phyloP scores from a whole-genome alignment of 2,888 invertebrate species.

The Automeris io region DNA sequence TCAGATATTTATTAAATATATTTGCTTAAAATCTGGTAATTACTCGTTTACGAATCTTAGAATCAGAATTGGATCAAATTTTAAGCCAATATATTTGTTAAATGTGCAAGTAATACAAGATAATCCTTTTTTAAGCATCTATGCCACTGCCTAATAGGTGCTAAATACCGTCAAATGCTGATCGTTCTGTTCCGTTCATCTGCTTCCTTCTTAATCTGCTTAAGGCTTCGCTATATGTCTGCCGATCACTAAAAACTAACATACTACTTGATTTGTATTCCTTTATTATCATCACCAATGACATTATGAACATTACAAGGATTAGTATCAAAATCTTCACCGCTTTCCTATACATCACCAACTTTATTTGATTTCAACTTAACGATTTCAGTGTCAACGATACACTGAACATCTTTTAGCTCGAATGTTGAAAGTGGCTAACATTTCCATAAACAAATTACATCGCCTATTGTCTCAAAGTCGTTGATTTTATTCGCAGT shows the following conservation, averaged over 20 bases:
- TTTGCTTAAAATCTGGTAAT: too few species aligned
- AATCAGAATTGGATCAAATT: too few species aligned
- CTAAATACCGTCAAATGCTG: slow-evolving; percentile 27
- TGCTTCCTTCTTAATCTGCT: slow-evolving; percentile 20
- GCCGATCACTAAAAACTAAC: slow-evolving; percentile 12
- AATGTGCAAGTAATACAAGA: too few species aligned
- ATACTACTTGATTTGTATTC: slow-evolving; percentile 21
- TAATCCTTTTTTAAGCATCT: too few species aligned
- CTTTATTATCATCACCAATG: slow-evolving; percentile 29
- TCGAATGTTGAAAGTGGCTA: not conserved
- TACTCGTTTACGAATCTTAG: too few species aligned
- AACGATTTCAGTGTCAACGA: not conserved
- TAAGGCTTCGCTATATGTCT: slow-evolving; percentile 23
- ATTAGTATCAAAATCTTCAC: slow-evolving; percentile 24
- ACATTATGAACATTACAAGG: slow-evolving; percentile 34
- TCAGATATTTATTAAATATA: too few species aligned
- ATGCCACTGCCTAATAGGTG: too few species aligned
- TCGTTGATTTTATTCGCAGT: too few species aligned
- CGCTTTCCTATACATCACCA: slow-evolving; percentile 17
- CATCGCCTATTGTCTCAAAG: not conserved
- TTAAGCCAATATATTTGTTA: too few species aligned
- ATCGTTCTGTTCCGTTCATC: slow-evolving; percentile 12
- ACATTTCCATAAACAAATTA: not conserved
- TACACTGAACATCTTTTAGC: not conserved
- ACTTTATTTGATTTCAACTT: not conserved